A percentile compares a stretch with the other conserved stretches of the same genome.
phyloP scores from a whole-genome alignment of 2,888 invertebrate genomes.

The Lissocephala sabroskyi region DNA sequence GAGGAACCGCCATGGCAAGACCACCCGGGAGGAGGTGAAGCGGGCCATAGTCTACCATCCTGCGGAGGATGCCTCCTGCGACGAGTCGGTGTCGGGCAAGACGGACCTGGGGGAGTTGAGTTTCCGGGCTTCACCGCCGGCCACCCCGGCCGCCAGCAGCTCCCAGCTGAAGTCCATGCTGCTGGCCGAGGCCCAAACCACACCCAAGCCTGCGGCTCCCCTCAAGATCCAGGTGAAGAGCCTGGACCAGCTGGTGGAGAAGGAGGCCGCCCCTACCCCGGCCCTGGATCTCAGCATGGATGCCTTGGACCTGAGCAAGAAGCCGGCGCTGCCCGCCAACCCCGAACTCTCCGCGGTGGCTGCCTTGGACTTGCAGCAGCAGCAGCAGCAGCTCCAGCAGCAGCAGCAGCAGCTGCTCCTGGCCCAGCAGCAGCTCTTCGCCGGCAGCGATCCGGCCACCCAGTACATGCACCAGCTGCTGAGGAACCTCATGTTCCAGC shows the following conservation, averaged over 20 bases:
- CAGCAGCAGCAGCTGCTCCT: conserved; percentile 76
- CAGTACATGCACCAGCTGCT: conserved; percentile 77
- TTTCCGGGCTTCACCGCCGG: conserved; percentile 44
- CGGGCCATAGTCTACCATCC: conserved; percentile 90
- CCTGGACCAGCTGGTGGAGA: conserved; percentile 76
- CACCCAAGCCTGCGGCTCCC: too few relatives aligned
- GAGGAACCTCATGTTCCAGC: conserved; percentile 75
- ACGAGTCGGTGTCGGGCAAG: conserved; percentile 73
- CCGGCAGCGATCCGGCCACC: conserved; percentile 58
- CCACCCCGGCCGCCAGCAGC: conserved; percentile 51
- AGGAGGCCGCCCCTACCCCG: conserved; percentile 65
- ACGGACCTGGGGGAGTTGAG: conserved; percentile 40
- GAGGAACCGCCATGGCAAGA: conserved; percentile 90
- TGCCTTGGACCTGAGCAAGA: conserved; percentile 88
- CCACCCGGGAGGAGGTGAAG: conserved; percentile 90
- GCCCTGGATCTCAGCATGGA: conserved; percentile 84
- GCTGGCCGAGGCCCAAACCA: conserved; percentile 65
- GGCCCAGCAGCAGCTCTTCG: conserved; percentile 80
- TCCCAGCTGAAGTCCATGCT: conserved; percentile 74
- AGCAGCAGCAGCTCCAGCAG: conserved; percentile 3
- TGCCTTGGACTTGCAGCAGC: conserved; percentile 40
- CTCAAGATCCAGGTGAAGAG: conserved; percentile 78
- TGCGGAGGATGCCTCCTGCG: conserved; percentile 87
- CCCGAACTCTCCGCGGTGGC: conserved; percentile 21
- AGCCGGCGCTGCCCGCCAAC: conserved; percentile 71